phyloP scores from a whole-genome alignment of 1,140 invertebrate species.

The Zaprionus vittiger region DNA sequence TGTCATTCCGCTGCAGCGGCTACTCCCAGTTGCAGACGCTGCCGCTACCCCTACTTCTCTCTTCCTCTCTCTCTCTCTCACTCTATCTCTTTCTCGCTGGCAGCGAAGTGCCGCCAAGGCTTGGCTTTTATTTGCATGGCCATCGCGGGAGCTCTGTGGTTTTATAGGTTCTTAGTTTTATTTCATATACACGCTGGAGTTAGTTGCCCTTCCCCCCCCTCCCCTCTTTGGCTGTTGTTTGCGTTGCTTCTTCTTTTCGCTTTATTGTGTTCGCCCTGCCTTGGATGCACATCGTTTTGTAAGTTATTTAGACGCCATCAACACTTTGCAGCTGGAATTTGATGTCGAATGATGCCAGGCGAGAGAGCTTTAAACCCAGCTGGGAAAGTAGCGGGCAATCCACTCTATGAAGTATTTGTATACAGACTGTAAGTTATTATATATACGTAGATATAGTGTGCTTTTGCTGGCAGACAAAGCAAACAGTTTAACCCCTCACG shows the following conservation, averaged over 20 bases:
- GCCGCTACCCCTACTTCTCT: not conserved
- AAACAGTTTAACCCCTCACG: not conserved
- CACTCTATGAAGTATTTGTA: not conserved
- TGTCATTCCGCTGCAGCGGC: constrained; percentile 33
- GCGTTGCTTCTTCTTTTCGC: not conserved
- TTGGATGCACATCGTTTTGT: constrained; percentile 16
- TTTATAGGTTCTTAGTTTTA: constrained; percentile 62
- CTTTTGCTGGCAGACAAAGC: not conserved
- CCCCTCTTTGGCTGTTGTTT: not conserved
- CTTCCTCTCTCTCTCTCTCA: not conserved
- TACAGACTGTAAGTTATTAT: not conserved
- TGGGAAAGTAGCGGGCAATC: not conserved
- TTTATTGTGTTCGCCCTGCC: constrained; percentile 22
- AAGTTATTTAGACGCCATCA: constrained; percentile 50
- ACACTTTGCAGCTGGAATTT: constrained; percentile 41
- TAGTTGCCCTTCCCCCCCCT: not conserved
- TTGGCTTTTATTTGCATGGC: constrained; percentile 54
- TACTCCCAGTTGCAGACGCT: constrained; percentile 16
- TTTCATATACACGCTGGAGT: constrained; percentile 44
- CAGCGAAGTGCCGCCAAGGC: constrained; percentile 7
- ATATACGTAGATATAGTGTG: too few species aligned
- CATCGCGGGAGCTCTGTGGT: constrained; percentile 50
- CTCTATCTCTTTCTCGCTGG: not conserved
- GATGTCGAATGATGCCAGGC: constrained; percentile 6
- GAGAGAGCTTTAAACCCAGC: constrained; percentile 7